Percentiles rank a stretch among this genome's conserved stretches.
These are phyloP conservation scores for Drosophila elegans DNA, from an alignment of 1,140 invertebrate species.

Conservation along the genomic window DNA sequence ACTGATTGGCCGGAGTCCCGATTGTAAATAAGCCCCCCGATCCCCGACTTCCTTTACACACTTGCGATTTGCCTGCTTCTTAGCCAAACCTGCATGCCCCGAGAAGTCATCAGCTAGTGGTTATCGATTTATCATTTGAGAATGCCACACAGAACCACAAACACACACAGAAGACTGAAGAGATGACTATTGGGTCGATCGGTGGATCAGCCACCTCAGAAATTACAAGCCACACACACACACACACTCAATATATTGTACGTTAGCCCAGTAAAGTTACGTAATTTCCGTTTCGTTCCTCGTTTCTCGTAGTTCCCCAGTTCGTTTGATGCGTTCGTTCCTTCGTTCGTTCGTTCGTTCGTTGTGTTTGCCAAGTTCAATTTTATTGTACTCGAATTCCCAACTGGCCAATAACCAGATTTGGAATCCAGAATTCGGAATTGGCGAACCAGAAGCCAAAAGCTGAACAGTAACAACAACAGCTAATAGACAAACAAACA, in stretches of 20 bases:
- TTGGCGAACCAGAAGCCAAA: constrained; percentile 23
- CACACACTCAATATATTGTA: constrained; percentile 3
- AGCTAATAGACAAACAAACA: constrained; percentile 22
- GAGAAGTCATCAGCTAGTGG: constrained; percentile 15
- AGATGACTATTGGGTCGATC: constrained; percentile 9
- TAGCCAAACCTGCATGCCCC: constrained; percentile 21
- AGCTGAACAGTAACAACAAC: constrained; percentile 24
- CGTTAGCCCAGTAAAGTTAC: constrained; percentile 23
- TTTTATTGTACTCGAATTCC: constrained; percentile 47
- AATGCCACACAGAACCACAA: constrained; percentile 15
- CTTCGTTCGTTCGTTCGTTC: constrained; percentile 59
- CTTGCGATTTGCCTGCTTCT: constrained; percentile 28
- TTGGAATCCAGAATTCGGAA: constrained; percentile 1
- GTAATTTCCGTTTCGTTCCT: constrained; percentile 48
- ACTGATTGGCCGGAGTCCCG: constrained; percentile 33
- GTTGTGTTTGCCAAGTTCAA: constrained; percentile 59
- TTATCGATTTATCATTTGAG: constrained; percentile 31
- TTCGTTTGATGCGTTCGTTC: constrained; percentile 65
- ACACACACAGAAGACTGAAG: constrained; percentile 6
- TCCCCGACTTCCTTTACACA: background rate
- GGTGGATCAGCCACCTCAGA: constrained; percentile 13
- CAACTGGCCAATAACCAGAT: constrained; percentile 18
- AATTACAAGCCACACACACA: constrained; percentile 1
- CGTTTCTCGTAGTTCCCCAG: constrained; percentile 65
- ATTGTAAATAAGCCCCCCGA: constrained; percentile 13